Evolutionary conservation across 2,888 invertebrate genomes (phyloP).

Genomic region (Hetaerina titia): DNA sequence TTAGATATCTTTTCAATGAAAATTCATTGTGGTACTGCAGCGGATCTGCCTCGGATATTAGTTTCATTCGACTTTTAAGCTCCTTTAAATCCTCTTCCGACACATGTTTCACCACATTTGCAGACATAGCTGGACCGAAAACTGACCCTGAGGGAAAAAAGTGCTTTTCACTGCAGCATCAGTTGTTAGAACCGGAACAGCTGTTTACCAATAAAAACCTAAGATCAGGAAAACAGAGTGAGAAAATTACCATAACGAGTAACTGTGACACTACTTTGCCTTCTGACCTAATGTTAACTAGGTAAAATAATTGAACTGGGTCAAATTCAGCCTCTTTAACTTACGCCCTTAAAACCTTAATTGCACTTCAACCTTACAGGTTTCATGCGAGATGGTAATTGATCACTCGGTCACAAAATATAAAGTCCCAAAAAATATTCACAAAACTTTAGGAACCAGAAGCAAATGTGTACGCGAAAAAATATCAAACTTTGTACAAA

Average conservation of each 20-base stretch:
- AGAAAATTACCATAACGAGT: neutral
- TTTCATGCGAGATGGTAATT: neutral
- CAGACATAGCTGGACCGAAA: constrained; percentile 43
- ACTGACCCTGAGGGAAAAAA: constrained; percentile 27
- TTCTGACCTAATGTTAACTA: neutral
- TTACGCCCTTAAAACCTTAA: neutral
- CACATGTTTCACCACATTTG: constrained; percentile 77
- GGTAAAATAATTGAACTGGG: neutral
- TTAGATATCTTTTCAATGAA: constrained; percentile 84
- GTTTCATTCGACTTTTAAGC: constrained; percentile 85
- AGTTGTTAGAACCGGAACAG: neutral
- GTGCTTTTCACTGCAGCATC: neutral
- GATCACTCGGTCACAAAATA: neutral
- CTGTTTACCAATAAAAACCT: neutral
- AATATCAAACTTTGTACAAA: neutral
- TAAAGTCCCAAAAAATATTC: neutral
- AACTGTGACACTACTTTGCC: neutral
- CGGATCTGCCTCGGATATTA: constrained; percentile 86
- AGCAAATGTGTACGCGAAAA: neutral
- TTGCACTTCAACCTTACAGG: neutral
- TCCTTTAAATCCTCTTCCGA: constrained; percentile 83
- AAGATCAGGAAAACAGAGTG: neutral
- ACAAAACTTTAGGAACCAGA: neutral
- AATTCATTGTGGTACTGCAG: constrained; percentile 87
- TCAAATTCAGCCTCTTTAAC: neutral